A percentile compares a stretch with the other conserved stretches of the same genome.
Evolutionary conservation across 2,113 vertebrate species (phyloP).

Genomic region (Misgurnus anguillicaudatus): DNA sequence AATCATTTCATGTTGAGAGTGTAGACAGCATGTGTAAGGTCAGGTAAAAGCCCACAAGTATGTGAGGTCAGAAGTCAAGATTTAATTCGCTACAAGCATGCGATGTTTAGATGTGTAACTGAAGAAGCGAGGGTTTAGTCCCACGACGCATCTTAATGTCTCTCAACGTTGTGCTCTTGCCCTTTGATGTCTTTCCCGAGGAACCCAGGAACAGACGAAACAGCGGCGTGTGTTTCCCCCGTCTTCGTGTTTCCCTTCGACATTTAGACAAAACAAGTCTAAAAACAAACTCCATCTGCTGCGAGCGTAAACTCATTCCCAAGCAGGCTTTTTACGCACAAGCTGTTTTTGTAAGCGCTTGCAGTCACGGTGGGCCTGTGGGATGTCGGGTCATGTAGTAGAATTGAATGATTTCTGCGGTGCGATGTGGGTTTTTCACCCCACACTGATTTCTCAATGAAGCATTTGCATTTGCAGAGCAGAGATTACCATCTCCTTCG

Average conservation of each 20-base stretch:
- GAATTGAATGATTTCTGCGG: constrained; percentile 9
- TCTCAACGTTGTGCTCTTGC: constrained; percentile 8
- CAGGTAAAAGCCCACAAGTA: constrained; percentile 21
- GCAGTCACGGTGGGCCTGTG: not conserved
- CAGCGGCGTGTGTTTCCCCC: not conserved
- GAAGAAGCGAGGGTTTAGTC: constrained; percentile 11
- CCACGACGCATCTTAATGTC: not conserved
- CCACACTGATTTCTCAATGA: not conserved
- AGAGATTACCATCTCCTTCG: constrained; percentile 1
- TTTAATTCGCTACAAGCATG: not conserved
- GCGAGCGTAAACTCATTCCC: not conserved
- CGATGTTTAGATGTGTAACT: constrained; percentile 25
- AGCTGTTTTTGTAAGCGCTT: constrained; percentile 8
- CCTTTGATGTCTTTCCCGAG: constrained; percentile 28
- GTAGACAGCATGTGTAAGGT: constrained; percentile 25
- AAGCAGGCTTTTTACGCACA: not conserved
- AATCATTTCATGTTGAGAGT: not conserved
- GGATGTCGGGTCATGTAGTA: constrained; percentile 1
- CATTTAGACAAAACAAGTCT: constrained; percentile 9
- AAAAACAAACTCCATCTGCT: constrained; percentile 34
- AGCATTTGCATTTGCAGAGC: constrained; percentile 6
- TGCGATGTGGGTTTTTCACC: not conserved
- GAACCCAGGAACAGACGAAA: not conserved
- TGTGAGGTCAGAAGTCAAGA: constrained; percentile 1
- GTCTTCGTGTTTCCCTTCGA: not conserved